Base-by-base conservation (phyloP, 2,797 vertebrate species). In the Sparidentex hasta region DNA sequence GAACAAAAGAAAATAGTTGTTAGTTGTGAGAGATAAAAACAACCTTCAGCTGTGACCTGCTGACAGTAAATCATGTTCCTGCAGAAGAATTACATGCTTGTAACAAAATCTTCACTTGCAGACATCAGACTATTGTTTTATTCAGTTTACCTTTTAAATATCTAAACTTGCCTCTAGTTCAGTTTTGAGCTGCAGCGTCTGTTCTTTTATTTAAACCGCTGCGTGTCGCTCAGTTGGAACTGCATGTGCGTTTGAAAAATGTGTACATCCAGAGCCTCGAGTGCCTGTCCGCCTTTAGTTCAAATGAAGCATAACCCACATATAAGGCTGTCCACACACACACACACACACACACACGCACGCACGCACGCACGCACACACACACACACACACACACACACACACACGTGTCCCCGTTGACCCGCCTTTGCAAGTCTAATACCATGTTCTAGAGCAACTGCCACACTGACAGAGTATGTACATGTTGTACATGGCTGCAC, bases 261-360 rank as follows among this genome's bases (percentile, higher is more conserved):
- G 43, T 76, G 54, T 65, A 67, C 86, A 43, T 75, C 55, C 59
- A 16, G 51, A 25, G 25, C 83, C 81, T 78, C 62, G 59, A 65
- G 82, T 78, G 69, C 50, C 41, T 78, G 66, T 65, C 64, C 16
- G 70, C 79, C 61, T 80, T 29, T 43, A 27, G 18, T 74, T 80
- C 70, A 82, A 86, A 80, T 90, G 83, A 88, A 88, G 76, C 79
- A 66, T 83, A 69, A 85, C 66, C 12, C 80, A 66, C 71, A 83
- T 67, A n/a, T 21, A 85, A 47, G 23, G 57, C 50, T 23, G 18
- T 43, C 11, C 11, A 11, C n/a, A n/a, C n/a, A n/a, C n/a, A n/a
- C n/a, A n/a, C n/a, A n/a, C n/a, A n/a, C 27, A 27, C 27, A 27
- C 27, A 27, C 27, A 27, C 29, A 33, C 29, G 7, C 29, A 27